phyloP scores from a whole-genome alignment of 2,888 invertebrate species.

The Agriopis marginaria region DNA sequence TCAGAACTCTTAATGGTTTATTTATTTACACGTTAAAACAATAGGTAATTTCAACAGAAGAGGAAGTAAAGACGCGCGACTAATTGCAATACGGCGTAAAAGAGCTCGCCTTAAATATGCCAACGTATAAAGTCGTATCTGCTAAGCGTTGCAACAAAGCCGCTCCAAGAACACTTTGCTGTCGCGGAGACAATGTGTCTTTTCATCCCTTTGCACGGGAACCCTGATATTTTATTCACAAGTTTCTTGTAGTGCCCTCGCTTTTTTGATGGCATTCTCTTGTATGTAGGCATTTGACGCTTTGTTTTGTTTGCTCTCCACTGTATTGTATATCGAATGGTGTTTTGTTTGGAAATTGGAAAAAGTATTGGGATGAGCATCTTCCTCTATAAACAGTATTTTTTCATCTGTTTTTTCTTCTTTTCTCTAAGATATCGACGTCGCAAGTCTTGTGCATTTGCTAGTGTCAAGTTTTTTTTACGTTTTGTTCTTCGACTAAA shows the following conservation, averaged over 20 bases:
- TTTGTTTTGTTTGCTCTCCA: conserved; percentile 35
- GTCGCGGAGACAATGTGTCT: conserved; percentile 33
- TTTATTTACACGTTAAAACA: too few species aligned
- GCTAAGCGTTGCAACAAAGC: conserved; percentile 34
- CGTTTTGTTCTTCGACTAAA: too few species aligned
- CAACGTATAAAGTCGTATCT: conserved; percentile 15
- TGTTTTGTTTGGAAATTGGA: neutral
- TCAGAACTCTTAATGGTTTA: too few species aligned
- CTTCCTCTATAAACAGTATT: too few species aligned
- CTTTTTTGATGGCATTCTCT: conserved; percentile 62
- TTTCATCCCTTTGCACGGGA: conserved; percentile 31
- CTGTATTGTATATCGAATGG: neutral
- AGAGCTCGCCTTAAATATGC: conserved; percentile 26
- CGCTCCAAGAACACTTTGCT: conserved; percentile 23
- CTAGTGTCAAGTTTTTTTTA: too few species aligned
- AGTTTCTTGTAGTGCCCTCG: conserved; percentile 51
- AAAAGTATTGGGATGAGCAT: neutral
- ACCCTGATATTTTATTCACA: conserved; percentile 57
- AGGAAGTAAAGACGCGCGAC: neutral
- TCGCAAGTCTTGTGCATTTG: too few species aligned
- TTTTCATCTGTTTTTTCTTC: too few species aligned
- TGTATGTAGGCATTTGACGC: conserved; percentile 48
- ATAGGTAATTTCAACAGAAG: neutral
- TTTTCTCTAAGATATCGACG: too few species aligned
- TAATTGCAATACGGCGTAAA: conserved; percentile 17